Conservation (phyloP, 2,797 vertebrate genomes). For the Allenopithecus nigroviridis region DNA sequence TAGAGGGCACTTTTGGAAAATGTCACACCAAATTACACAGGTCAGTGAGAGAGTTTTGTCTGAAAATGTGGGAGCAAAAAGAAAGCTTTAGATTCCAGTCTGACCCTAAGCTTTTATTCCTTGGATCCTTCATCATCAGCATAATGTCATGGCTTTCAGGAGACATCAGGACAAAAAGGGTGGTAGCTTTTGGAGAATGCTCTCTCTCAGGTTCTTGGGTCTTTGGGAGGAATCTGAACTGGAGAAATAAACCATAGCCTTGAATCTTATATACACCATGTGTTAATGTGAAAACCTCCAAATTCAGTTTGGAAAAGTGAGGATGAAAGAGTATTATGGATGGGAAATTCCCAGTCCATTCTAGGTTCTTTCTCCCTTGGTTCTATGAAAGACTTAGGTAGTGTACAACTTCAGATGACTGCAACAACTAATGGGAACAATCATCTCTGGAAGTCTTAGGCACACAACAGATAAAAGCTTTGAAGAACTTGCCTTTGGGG, state of each 20-base stretch:
- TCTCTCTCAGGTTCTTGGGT: neutral
- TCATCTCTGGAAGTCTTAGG: neutral
- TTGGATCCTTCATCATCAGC: neutral
- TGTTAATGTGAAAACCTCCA: neutral
- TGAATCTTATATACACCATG: neutral
- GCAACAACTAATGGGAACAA: neutral
- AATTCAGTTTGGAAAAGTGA: neutral
- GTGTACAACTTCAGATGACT: neutral
- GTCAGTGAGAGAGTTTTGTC: conserved; percentile 25
- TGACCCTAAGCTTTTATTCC: neutral
- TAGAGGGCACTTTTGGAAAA: conserved; percentile 58
- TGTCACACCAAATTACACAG: conserved; percentile 53
- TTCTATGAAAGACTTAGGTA: neutral
- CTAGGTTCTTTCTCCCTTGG: neutral
- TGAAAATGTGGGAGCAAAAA: neutral
- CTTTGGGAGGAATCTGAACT: neutral
- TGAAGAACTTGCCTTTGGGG: neutral
- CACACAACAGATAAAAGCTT: neutral
- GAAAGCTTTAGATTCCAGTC: neutral
- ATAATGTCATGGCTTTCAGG: neutral
- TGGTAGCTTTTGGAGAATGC: neutral
- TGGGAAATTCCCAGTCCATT: neutral
- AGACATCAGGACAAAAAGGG: neutral
- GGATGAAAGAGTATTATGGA: neutral
- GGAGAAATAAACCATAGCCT: neutral